Conservation (phyloP, 2,797 vertebrate species). For the Nyctalus aviator region DNA sequence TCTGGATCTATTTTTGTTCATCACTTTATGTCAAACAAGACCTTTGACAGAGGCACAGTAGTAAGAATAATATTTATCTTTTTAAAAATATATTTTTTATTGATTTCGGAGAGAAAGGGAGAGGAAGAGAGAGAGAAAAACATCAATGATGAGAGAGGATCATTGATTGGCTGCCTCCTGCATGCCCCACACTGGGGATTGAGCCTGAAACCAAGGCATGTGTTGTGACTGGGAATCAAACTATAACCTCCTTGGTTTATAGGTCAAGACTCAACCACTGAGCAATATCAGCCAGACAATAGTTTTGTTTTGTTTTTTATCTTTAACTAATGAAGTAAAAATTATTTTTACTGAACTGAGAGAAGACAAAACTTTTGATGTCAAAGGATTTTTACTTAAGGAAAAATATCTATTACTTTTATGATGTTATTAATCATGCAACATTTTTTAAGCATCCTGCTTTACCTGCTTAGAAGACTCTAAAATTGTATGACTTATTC, state of each 20-base stretch:
- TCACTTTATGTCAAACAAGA: background rate
- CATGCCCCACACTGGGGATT: no score
- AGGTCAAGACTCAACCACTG: no score
- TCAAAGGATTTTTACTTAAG: conserved; percentile 12
- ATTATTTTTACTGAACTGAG: conserved; percentile 24
- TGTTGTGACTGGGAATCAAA: no score
- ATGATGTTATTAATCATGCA: background rate
- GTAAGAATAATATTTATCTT: background rate
- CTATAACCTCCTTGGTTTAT: no score
- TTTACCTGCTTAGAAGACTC: background rate
- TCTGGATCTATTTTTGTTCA: no score
- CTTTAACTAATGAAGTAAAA: conserved; percentile 18
- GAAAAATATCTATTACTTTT: background rate
- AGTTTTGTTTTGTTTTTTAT: background rate
- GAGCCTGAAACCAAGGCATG: no score
- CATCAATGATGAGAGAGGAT: no score
- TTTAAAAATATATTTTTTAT: no score
- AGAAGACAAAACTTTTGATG: conserved; percentile 21
- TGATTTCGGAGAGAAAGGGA: no score
- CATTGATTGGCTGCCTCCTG: no score
- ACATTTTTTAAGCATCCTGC: background rate
- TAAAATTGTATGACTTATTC: background rate
- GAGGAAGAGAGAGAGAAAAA: no score
- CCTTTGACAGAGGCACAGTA: background rate
- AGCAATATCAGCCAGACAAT: no score